Base-by-base conservation (phyloP, 30 jellyfish, hydroid and myxozoan genomes). In the Aurelia sp. region DNA sequence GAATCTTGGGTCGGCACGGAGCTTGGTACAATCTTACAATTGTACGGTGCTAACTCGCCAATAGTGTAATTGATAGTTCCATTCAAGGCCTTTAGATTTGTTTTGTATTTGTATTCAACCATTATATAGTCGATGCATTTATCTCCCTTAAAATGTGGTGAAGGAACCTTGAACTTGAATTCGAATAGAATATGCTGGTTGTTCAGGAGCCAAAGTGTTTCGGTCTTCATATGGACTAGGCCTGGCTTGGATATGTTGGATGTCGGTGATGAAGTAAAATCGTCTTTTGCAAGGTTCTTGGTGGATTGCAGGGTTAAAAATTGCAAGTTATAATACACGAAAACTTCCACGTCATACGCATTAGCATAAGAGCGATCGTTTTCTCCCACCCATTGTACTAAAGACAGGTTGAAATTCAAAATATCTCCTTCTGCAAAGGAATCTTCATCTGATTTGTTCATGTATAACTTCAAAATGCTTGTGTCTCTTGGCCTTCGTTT, bases 311-410 rank as follows among this genome's bases (percentile, higher is more conserved):
- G 81, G 6, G n/a, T 63, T 4, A 84, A 64, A 53, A 84, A 60
- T 7, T 71, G 70, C 11, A 74, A 3, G 30, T 84, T 81, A 65
- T 30, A 84, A 47, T 84, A 84, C 75, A 84, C 67, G 52, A 59
- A 73, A 11, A 51, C 12, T 15, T 73, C 81, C 27, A 84, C 52
- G 11, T 84, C 59, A 55, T 68, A 84, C 6, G 93, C 93, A 84
- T 84, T 84, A 3, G 93, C 62, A 52, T 58, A 23, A 33, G 87
- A 41, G 10, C 72, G 35, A 44, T 44, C 55, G 3, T 44, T 8
- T 44, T 44, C 16, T 35, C 65, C 77, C 40, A 78, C 27, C 87
- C 81, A 72, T 23, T 76, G 93, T 10, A 69, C 7, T 21, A 72
- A 18, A 8, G 93, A 71, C 4, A 52, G 21, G 65, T 84, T 62